Percentiles rank a stretch among this genome's conserved stretches.
Conservation (phyloP, 1,140 invertebrate genomes). For the Oryctes rhinoceros region DNA sequence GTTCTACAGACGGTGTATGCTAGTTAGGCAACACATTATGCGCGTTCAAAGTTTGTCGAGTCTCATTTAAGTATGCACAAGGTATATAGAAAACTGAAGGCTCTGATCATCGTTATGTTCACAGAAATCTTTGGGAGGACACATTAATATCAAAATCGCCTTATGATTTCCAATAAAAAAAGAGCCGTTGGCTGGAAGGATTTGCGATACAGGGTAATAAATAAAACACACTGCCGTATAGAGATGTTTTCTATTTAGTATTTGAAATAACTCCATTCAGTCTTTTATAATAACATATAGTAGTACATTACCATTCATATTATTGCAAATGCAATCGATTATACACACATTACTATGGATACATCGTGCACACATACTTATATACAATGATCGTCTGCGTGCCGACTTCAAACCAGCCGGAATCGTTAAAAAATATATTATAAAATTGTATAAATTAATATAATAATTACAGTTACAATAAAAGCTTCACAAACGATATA, state of each 20-base stretch:
- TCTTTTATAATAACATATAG: slow-evolving; percentile 63
- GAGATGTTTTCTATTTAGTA: slow-evolving; percentile 55
- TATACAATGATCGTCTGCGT: slow-evolving; percentile 57
- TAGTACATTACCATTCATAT: slow-evolving; percentile 62
- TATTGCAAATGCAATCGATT: slow-evolving; percentile 62
- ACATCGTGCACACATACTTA: slow-evolving; percentile 60
- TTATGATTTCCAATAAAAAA: no score
- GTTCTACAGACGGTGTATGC: no score
- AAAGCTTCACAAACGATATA: slow-evolving; percentile 39
- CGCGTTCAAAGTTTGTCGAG: no score
- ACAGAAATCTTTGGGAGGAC: no score
- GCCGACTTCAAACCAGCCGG: slow-evolving; percentile 36
- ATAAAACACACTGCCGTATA: slow-evolving; percentile 26
- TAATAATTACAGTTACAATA: slow-evolving; percentile 31
- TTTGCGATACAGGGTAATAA: neutral
- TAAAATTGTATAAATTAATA: slow-evolving; percentile 34
- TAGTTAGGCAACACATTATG: no score
- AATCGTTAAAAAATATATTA: slow-evolving; percentile 37
- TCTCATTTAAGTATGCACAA: no score
- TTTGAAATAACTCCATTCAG: slow-evolving; percentile 63
- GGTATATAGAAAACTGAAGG: no score
- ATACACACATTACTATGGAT: slow-evolving; percentile 61
- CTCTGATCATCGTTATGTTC: no score
- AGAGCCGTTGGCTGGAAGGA: no score
- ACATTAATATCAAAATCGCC: no score